Conservation (phyloP, 2,113 vertebrate genomes). For the Holacanthus passer region DNA sequence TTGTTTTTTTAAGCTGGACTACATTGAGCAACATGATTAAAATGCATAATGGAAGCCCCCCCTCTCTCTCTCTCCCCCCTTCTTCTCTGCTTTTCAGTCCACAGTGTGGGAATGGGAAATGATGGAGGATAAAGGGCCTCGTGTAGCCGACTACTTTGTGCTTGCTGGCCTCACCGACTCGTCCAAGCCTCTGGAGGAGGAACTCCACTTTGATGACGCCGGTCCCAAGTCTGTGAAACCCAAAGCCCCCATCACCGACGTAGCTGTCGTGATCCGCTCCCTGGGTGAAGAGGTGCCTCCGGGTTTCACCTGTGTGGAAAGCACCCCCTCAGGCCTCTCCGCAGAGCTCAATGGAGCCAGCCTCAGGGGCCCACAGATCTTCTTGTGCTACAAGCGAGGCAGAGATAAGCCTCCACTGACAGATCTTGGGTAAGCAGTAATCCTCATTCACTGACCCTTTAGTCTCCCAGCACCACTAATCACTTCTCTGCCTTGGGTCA, state of each 20-base stretch:
- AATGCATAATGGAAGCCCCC: conserved; percentile 27
- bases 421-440: conserved; percentile 94
- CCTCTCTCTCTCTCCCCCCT: background rate
- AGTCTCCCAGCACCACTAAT: conserved; percentile 70
- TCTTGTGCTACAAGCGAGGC: conserved; percentile 95
- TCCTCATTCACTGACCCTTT: conserved; percentile 69
- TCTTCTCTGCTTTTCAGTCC: conserved; percentile 64
- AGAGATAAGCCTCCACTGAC: conserved; percentile 97
- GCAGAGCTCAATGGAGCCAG: conserved; percentile 97
- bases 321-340: conserved; percentile 93
- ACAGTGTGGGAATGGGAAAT: conserved; percentile 91
- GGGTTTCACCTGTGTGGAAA: conserved; percentile 93
- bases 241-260: conserved; percentile 96
- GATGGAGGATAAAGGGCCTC: conserved; percentile 98
- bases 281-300: conserved; percentile 94
- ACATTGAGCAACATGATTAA: conserved; percentile 24
- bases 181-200: conserved; percentile 95
- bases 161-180: conserved; percentile 95
- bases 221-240: conserved; percentile 91
- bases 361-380: conserved; percentile 95
- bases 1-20: conserved; percentile 24
- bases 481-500: conserved; percentile 48
- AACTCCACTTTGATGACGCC: conserved; percentile 93
- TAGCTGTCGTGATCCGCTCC: conserved; percentile 94
- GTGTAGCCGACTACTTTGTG: conserved; percentile 99